Conservation (phyloP, 2,888 invertebrate species). For the Trichogramma evanescens region DNA sequence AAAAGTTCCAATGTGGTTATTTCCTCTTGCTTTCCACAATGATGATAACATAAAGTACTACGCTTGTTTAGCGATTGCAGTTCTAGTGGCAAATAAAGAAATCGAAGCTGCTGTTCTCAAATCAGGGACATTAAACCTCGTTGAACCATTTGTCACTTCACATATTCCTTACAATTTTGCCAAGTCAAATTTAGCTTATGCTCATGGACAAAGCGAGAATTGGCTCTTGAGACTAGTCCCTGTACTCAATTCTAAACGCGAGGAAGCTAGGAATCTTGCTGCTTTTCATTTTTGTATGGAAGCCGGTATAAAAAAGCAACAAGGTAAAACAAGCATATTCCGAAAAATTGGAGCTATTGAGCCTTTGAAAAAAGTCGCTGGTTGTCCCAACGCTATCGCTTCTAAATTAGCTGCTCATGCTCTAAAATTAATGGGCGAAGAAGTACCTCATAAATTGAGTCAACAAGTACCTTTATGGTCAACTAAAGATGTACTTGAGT, state of each 20-base stretch:
- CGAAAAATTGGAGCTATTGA: conserved; percentile 92
- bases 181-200: conserved; percentile 81
- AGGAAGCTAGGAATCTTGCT: conserved; percentile 92
- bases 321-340: conserved; percentile 85
- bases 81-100: conserved; percentile 93
- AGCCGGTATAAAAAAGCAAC: conserved; percentile 92
- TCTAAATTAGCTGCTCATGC: conserved; percentile 95
- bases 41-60: conserved; percentile 98
- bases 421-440: conserved; percentile 85
- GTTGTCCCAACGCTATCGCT: conserved; percentile 95
- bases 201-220: conserved; percentile 91
- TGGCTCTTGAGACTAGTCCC: conserved; percentile 92
- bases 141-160: conserved; percentile 91
- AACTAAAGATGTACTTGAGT: conserved; percentile 90
- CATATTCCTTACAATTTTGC: conserved; percentile 96
- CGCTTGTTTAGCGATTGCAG: conserved; percentile 95
- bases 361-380: conserved; percentile 90
- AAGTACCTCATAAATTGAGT: conserved; percentile 93
- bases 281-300: conserved; percentile 99
- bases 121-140: conserved; percentile 92
- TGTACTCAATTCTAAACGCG: conserved; percentile 86
- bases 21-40: conserved; percentile 91
- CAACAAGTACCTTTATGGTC: conserved; percentile 99
- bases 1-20: conserved; percentile 93
- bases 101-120: conserved; percentile 93